Base-by-base conservation (phyloP, 2,113 vertebrate species). In the Brachyhypopomus occidentalis region DNA sequence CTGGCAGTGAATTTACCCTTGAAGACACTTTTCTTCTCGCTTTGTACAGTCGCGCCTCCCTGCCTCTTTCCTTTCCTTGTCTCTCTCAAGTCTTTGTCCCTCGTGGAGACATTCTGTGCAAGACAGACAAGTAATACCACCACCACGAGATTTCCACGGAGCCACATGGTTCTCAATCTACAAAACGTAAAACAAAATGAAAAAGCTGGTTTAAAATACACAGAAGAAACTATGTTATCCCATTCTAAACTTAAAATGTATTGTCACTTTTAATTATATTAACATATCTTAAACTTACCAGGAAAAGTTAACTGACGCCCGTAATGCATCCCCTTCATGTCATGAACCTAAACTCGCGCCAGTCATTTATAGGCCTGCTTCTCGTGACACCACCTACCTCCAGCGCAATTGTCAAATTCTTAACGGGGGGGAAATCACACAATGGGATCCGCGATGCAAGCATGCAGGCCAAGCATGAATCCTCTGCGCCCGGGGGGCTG, bases 1-100 rank as follows among this genome's bases (percentile, higher is more conserved):
- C 87, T 89, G 71, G 80, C 92, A 59, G 83, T 17, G 79, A 97
- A 96, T 66, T 89, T 95, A 38, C 96, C 96, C 55, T 86, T 88
- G 22, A 73, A 59, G 75, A 23, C 75, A 79, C 72, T 83, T 23
- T 82, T 88, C 76, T 72, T 23, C 36, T 11, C 16, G 0, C 19
- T 30, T 30, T 30, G 30, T 27, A 2, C 45, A 19, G 48, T 70
- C 64, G 80, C n/a, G 60, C 55, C 76, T 76, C 27, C 83, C 78
- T 83, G 59, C 56, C 72, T 70, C 79, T 22, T 69, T 88, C 69
- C 73, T 87, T 19, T 84, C 87, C 56, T 84, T 36, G 80, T 88
- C 72, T 59, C 89, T 38, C 75, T 90, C 81, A 86, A 85, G 48
- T 87, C 88, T 5, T 87, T 89, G 66, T 86, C 45, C 11, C 45